These are phyloP conservation scores for Diplazon laetatorius DNA, from an alignment of 2,888 invertebrate species.

Conservation along the genomic window DNA sequence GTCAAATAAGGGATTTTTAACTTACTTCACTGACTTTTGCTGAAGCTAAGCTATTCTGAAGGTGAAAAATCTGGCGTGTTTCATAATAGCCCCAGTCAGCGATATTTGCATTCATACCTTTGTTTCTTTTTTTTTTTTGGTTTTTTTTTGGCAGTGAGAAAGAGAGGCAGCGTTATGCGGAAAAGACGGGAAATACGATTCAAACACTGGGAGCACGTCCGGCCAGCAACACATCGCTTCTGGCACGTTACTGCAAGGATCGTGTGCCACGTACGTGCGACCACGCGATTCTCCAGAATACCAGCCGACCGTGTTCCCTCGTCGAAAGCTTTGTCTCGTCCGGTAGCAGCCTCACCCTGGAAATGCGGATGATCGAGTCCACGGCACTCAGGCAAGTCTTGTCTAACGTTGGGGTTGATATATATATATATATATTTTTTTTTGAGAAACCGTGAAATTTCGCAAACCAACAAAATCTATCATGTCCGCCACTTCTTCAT, in stretches of 20 bases:
- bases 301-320: constrained; percentile 88
- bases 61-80: too few species aligned
- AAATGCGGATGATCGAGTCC: constrained; percentile 91
- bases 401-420: too few species aligned
- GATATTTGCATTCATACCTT: too few species aligned
- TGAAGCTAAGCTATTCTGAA: too few species aligned
- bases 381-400: constrained; percentile 91
- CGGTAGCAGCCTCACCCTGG: constrained; percentile 91
- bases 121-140: too few species aligned
- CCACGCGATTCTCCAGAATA: constrained; percentile 88
- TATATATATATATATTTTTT: too few species aligned
- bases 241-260: constrained; percentile 92
- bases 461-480: too few species aligned
- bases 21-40: too few species aligned
- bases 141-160: constrained; percentile 77
- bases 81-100: too few species aligned
- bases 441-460: too few species aligned
- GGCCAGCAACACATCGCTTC: constrained; percentile 89
- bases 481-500: too few species aligned
- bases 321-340: constrained; percentile 93
- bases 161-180: constrained; percentile 77
- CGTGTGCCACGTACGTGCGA: constrained; percentile 92
- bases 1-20: too few species aligned
- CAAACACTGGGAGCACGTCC: constrained; percentile 79
- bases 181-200: constrained; percentile 70